Evolutionary conservation across 2,888 invertebrate species (phyloP), one percentile per base, ranked within the genome.

Genomic region (Aspidiotus destructor): DNA sequence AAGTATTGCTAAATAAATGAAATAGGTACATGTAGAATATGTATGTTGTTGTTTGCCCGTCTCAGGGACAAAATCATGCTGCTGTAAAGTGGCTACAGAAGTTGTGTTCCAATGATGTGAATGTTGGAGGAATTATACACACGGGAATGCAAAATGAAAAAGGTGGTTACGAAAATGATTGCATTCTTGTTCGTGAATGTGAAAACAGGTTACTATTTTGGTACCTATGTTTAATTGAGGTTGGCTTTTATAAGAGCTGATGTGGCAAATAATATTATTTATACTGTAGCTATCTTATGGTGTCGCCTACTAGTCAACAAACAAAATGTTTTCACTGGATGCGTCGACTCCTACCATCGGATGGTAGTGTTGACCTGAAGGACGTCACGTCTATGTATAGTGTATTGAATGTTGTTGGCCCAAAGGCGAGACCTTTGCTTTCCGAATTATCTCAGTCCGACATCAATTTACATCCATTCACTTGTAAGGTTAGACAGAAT

Each of bases 271-370:
- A 48, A n/a, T 48, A n/a, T 54, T 10, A 11, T 16, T 57, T 44
- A 10, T 72, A 70, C 76, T 77, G 70, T 74, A 85, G 85, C 73
- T 87, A 82, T 75, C 86, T 87, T 75, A 86, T 89, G 83, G 85
- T 89, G n/a, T 86, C 87, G 0, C 88, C 88, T 2, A 86, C 88
- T 2, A 84, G 85, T 70, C 88, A 88, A 75, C 87, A 89, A 78
- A 87, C 87, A 0, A 79, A 87, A 17, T 83, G 85, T 55, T 83
- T 82, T 73, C 83, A 85, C 72, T 88, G 88, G 88, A 82, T 89
- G 80, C 75, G 76, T 55, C 77, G 83, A 55, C 83, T 87, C 76
- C 78, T 85, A 70, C 85, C 85, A 8, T 72, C 75, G 41, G 81
- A 84, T 73, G 82, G 83, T 54, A 80, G 83, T 2, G 83, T 87